Conservation (phyloP, 2,113 vertebrate genomes). For the Calidris pygmaea region DNA sequence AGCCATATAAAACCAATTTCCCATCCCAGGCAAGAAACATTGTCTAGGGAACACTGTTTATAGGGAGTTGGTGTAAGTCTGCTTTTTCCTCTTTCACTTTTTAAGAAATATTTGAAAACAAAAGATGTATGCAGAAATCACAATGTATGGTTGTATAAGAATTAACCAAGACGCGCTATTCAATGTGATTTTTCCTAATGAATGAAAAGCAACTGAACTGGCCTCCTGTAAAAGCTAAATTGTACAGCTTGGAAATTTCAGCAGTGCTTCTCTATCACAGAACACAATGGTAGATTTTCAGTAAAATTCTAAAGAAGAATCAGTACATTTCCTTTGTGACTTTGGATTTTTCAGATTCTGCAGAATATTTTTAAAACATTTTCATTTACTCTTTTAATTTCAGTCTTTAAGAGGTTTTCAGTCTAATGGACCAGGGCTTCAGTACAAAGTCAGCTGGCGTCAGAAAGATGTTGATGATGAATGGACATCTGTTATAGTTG, state of each 20-base stretch:
- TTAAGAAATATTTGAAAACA: not conserved
- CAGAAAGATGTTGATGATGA: conserved; percentile 85
- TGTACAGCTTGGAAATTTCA: not conserved
- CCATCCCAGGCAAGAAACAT: not conserved
- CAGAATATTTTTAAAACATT: not conserved
- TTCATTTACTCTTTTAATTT: conserved; percentile 30
- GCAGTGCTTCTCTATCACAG: not conserved
- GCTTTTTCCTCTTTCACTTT: not conserved
- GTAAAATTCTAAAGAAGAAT: not conserved
- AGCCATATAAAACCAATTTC: not conserved
- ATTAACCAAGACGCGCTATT: not conserved
- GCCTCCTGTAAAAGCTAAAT: not conserved
- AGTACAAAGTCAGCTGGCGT: conserved; percentile 93
- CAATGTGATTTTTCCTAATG: not conserved
- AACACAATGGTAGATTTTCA: not conserved
- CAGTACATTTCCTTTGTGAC: not conserved
- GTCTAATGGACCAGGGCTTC: conserved; percentile 90
- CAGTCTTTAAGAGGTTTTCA: conserved; percentile 89
- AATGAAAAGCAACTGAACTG: not conserved
- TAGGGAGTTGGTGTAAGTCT: not conserved
- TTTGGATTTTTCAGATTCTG: not conserved
- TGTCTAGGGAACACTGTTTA: not conserved
- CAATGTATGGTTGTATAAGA: not conserved
- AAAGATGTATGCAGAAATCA: not conserved
- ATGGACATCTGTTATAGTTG: conserved; percentile 85